phyloP scores from a whole-genome alignment of 1,140 invertebrate species.

The Panonychus citri region DNA sequence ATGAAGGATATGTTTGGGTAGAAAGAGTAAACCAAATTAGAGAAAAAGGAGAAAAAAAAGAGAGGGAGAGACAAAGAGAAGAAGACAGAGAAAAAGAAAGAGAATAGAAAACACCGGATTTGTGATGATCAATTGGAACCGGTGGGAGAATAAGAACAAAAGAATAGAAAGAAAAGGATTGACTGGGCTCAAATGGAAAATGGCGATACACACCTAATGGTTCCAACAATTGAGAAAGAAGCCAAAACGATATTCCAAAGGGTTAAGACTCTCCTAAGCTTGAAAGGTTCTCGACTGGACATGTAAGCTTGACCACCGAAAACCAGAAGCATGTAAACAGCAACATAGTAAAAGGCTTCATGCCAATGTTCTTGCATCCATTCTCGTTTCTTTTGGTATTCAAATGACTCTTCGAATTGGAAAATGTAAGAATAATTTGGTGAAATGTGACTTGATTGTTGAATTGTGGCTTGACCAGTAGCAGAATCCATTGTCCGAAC shows the following conservation, averaged over 20 bases:
- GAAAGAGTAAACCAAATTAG: too few relatives aligned
- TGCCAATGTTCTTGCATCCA: constrained; percentile 10
- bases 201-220: neutral
- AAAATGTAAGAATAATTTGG: constrained; percentile 23
- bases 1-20: too few relatives aligned
- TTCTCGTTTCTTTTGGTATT: neutral
- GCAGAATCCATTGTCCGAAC: too few relatives aligned
- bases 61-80: too few relatives aligned
- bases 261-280: neutral
- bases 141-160: too few relatives aligned
- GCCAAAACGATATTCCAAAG: neutral
- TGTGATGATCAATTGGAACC: too few relatives aligned
- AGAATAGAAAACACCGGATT: too few relatives aligned
- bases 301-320: constrained; percentile 55
- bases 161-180: too few relatives aligned
- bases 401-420: constrained; percentile 8
- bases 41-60: too few relatives aligned
- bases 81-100: too few relatives aligned
- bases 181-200: too few relatives aligned
- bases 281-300: constrained; percentile 47
- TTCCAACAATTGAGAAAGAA: neutral
- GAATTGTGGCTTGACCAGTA: neutral
- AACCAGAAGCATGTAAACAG: constrained; percentile 26
- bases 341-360: neutral
- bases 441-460: neutral